Conservation (phyloP, 2,113 vertebrate genomes). For the Psilopsiagon aurifrons region DNA sequence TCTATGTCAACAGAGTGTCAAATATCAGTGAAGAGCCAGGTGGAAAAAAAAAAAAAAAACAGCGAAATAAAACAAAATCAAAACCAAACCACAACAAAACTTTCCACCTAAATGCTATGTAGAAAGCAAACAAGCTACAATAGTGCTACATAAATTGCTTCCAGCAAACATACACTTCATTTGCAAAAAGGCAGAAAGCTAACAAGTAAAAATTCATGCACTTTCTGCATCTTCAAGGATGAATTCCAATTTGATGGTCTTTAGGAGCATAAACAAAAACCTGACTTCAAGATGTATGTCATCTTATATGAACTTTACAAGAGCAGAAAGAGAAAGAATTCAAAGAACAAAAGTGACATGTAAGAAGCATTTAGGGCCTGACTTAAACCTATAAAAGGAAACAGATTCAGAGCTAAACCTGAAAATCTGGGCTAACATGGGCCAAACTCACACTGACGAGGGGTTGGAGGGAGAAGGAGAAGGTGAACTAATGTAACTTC, state of each 20-base stretch:
- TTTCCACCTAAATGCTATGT: neutral
- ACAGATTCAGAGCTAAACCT: neutral
- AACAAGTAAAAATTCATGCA: neutral
- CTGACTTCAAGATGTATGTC: neutral
- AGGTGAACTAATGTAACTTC: neutral
- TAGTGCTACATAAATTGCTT: neutral
- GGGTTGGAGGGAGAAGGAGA: neutral
- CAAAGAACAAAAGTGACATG: neutral
- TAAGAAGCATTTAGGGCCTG: neutral
- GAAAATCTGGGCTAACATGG: neutral
- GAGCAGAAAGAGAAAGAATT: neutral
- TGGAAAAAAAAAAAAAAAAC: neutral
- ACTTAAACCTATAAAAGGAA: conserved; percentile 9
- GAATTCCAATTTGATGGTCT: neutral
- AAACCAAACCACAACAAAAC: neutral
- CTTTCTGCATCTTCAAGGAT: neutral
- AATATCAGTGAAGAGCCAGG: neutral
- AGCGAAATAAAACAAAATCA: too few species aligned
- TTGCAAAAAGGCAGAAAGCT: neutral
- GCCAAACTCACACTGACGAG: neutral
- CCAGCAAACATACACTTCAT: neutral
- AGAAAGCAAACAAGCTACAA: neutral
- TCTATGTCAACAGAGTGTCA: neutral
- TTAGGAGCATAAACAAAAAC: neutral
- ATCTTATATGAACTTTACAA: neutral